Evolutionary conservation across 2,113 vertebrate species (phyloP).

Genomic region (Lutjanus erythropterus): DNA sequence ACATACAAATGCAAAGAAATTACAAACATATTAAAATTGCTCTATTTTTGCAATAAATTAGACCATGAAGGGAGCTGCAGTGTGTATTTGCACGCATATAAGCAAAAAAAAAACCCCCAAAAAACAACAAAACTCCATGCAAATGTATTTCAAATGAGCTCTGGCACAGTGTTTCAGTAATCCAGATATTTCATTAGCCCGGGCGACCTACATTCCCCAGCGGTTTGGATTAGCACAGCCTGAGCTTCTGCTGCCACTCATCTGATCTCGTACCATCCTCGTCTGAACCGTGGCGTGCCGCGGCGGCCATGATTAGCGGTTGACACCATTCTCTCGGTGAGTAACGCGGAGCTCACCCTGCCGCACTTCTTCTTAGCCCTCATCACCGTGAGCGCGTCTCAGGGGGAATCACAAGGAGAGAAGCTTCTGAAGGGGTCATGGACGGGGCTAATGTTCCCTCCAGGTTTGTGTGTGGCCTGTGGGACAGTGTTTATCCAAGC

Average conservation of each 20-base stretch:
- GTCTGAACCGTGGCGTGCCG: slow-evolving; percentile 9
- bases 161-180: slow-evolving; percentile 37
- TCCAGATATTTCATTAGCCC: slow-evolving; percentile 61
- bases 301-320: slow-evolving; percentile 27
- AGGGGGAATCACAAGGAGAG: neutral
- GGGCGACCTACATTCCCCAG: slow-evolving; percentile 59
- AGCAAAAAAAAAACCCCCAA: no score
- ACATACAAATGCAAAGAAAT: neutral
- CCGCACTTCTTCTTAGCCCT: slow-evolving; percentile 17
- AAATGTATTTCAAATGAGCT: slow-evolving; percentile 43
- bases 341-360: slow-evolving; percentile 19
- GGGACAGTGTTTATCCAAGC: neutral
- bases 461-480: neutral
- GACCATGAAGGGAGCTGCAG: neutral
- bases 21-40: neutral
- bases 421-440: slow-evolving; percentile 6
- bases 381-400: neutral
- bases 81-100: slow-evolving; percentile 18
- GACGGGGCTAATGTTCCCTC: slow-evolving; percentile 13
- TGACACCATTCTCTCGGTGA: slow-evolving; percentile 18
- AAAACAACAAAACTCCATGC: slow-evolving; percentile 8
- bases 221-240: slow-evolving; percentile 55
- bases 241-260: slow-evolving; percentile 48
- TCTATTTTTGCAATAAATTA: slow-evolving; percentile 33
- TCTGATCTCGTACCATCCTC: slow-evolving; percentile 44